Conservation (phyloP, 2,888 invertebrate genomes). For the Ichneumon xanthorius region DNA sequence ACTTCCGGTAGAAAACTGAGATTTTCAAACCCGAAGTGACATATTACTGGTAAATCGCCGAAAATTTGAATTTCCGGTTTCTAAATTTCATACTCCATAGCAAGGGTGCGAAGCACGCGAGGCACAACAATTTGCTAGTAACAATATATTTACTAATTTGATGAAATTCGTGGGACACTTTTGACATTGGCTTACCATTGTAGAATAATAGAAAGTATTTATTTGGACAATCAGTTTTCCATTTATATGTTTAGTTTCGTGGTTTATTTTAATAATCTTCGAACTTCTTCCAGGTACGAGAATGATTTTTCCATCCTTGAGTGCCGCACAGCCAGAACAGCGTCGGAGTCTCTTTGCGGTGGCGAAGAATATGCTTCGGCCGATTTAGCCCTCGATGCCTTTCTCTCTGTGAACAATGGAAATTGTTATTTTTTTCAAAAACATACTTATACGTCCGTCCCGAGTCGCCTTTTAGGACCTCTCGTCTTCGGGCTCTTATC, state of each 20-base stretch:
- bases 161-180: too few relatives aligned
- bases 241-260: not conserved
- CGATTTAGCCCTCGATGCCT: not conserved
- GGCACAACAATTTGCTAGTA: too few relatives aligned
- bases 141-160: too few relatives aligned
- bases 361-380: not conserved
- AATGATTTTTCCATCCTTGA: not conserved
- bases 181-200: too few relatives aligned
- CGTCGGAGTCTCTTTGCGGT: not conserved
- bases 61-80: too few relatives aligned
- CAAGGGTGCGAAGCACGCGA: too few relatives aligned
- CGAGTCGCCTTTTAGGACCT: constrained; percentile 24
- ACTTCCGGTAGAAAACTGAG: too few relatives aligned
- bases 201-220: too few relatives aligned
- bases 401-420: constrained; percentile 16
- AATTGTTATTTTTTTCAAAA: constrained; percentile 6
- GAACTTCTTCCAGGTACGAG: not conserved
- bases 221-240: too few relatives aligned
- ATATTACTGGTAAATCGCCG: too few relatives aligned
- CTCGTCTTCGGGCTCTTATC: constrained; percentile 4
- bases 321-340: not conserved
- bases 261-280: not conserved
- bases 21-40: too few relatives aligned
- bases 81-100: too few relatives aligned
- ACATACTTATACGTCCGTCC: constrained; percentile 18